Base-by-base conservation (phyloP, 2,888 invertebrate species). In the Deilephila elpenor region DNA sequence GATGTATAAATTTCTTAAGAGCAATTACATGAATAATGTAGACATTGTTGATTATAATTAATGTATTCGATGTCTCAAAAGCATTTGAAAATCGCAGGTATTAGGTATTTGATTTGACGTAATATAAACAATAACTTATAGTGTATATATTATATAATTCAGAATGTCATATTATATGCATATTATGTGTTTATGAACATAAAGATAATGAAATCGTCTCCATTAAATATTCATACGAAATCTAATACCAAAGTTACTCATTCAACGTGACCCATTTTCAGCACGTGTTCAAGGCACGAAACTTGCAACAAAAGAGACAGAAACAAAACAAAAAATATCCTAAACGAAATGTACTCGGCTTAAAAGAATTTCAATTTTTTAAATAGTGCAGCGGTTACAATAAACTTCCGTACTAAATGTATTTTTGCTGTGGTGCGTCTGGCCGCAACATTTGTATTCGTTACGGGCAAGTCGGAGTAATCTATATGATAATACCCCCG, bases 401-500 rank as follows among this genome's bases (percentile, higher is more conserved):
- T 67, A 71, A 71, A 71, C 44, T 60, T 60, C 71, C 60, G 71
- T 59, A 73, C 73, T 56, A 73, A 73, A 73, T 73, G 62, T 70
- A 59, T 71, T 71, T 71, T 71, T 44, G 67, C 67, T 67, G 51
- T 67, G 67, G 67, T 67, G 51, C 67, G 67, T 67, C 25, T 67
- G 51, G 67, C 67, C 67, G 67, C 59, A 70, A 74, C 79, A 80
- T 80, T 82, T 82, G 79, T 83, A 84, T 83, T 82, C 79, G 80
- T 82, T 81, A 79, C 75, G 64, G 77, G 76, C 73, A 76, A 76
- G 71, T 78, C 75, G 70, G 76, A 74, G 80, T 84, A 83, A 84
- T 84, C 83, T 83, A 83, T 83, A 84, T 84, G 83, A 80, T 84
- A 85, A 84, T 84, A 74, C 79, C 71, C 44, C 76, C 59, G 79